Evolutionary conservation across 2,797 vertebrate species (phyloP), one percentile per base, ranked within the genome.

Genomic region (Eulemur coronatus): DNA sequence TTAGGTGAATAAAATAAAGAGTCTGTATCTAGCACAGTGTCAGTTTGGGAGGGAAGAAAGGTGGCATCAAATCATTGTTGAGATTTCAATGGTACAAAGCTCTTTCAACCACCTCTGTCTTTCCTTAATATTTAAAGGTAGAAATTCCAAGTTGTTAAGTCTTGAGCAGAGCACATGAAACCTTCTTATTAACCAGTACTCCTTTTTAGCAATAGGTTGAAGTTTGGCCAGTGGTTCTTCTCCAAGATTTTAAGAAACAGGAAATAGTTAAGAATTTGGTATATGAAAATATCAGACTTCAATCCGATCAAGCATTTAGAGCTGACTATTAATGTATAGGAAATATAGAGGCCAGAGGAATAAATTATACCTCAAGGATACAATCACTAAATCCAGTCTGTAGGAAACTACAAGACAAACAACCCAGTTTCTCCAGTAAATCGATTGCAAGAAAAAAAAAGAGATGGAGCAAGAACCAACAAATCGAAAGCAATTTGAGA

Each of bases 221-320:
- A 72, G 46, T 82, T 93, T 80, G 55, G 28, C 38, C 55, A 35
- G 52, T 92, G 33, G 35, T 79, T 89, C 59, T 90, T 95, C 59
- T 92, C 2, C 30, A 55, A 38, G 33, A 14, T 76, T 95, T 95
- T 50, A 94, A 91, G 81, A 94, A 91, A 69, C 46, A 92, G 43
- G 73, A 94, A 91, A 80, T 85, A 73, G 55, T 94, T 92, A 67
- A 92, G 46, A 76, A 88, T 95, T 38, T 96, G 65, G 55, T 50
- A 35, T 8, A 48, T 92, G 55, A 95, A 92, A 95, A 91, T 94
- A 61, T 61, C 41, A 79, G 55, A 90, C 18, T 85, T 95, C 35
- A 94, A 92, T 67, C 67, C 79, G 35, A 87, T 84, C 46, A 92
- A 78, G 28, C 50, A 76, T 72, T 52, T 94, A 81, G 35, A 76